Percentiles rank a stretch among this genome's conserved stretches.
Conservation (phyloP, 2,888 invertebrate species). For the Euclidia mi region DNA sequence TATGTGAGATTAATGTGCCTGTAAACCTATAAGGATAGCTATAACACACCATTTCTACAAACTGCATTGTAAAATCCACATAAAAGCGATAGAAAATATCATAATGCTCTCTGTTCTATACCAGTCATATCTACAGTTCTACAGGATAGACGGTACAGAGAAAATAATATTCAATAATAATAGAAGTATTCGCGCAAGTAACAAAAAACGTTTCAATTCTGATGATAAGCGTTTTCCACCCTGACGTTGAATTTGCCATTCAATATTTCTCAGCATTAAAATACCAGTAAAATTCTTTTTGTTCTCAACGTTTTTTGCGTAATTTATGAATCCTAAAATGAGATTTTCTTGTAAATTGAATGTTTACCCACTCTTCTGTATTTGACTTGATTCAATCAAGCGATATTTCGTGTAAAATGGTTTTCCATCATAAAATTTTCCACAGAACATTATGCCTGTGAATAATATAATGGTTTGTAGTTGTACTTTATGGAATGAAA, state of each 20-base stretch:
- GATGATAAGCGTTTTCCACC: constrained; percentile 1
- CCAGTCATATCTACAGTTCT: too few species aligned
- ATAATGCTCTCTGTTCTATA: too few species aligned
- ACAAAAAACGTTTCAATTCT: neutral
- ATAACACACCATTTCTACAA: too few species aligned
- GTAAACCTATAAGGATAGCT: too few species aligned
- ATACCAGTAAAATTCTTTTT: neutral
- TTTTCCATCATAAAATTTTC: constrained; percentile 23
- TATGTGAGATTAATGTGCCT: too few species aligned
- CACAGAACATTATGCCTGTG: constrained; percentile 29
- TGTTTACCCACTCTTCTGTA: constrained; percentile 18
- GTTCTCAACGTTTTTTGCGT: constrained; percentile 2
- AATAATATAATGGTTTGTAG: constrained; percentile 19
- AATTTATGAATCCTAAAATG: constrained; percentile 17
- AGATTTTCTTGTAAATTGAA: constrained; percentile 18
- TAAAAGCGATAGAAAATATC: too few species aligned
- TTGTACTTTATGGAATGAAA: constrained; percentile 6
- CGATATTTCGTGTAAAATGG: constrained; percentile 23
- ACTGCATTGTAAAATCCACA: too few species aligned
- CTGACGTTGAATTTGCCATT: neutral
- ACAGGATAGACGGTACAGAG: too few species aligned
- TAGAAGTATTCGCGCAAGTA: too few species aligned
- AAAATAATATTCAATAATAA: too few species aligned
- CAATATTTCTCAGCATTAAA: constrained; percentile 5
- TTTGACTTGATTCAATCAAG: constrained; percentile 28